Base-by-base conservation (phyloP, 2,888 invertebrate genomes). In the Chromoteleia sp. region DNA sequence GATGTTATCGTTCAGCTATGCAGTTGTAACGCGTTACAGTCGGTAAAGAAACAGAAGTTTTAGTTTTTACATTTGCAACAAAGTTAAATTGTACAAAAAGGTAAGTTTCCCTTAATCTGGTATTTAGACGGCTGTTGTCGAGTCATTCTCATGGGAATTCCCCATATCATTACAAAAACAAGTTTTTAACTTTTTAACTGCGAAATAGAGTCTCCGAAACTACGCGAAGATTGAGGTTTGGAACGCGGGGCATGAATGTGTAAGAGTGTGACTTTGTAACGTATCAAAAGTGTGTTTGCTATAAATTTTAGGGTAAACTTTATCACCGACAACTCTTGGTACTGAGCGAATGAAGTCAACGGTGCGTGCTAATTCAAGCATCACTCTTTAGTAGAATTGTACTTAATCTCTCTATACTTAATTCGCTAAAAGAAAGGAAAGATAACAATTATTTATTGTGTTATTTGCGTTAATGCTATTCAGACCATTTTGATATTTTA, bases 141-240 rank as follows among this genome's bases (percentile, higher is more conserved):
- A 17, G 1, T 1, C 5, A 8, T 54, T 54, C 33, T 33, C 33
- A 54, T 2, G 33, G n/a, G 33, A 54, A 10, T 54, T 54, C 8
- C 17, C 14, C 54, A 33, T 54, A 33, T 54, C 33, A 54, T 54
- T 54, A 33, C 14, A 52, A 54, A 54, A 54, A 54, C 33, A 54
- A 54, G 33, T 54, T 54, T 17, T 54, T 1, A 54, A 54, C 54
- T 54, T 15, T 33, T 54, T 33, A 54, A 17, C 54, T 33, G 33
- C 12, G 33, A 54, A 54, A 54, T 54, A 15, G 54, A 54, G 54
- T 33, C 54, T 17, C 10, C n/a, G 54, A 33, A 54, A 54, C 54
- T 54, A 17, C 17, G n/a, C 15, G n/a, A 54, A 33, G 54, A 54
- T 54, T 33, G 54, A 19, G 33, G 33, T 54, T 54, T 17, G 17